Base-by-base conservation (phyloP, 1,140 invertebrate species). In the Philaenus spumarius region DNA sequence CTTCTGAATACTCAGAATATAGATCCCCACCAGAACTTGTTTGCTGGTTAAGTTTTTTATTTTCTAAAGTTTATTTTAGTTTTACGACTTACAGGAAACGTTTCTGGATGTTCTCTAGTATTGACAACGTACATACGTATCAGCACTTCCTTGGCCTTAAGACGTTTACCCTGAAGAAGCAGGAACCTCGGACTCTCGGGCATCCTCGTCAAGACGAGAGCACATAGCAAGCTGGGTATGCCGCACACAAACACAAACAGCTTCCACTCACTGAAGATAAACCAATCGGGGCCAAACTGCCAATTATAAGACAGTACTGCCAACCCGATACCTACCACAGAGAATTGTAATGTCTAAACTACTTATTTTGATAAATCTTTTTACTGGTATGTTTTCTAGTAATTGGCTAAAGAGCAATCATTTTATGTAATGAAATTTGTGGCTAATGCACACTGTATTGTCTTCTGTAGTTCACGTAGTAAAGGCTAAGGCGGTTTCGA, bases 111-210 rank as follows among this genome's bases (percentile, higher is more conserved):
- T 43, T 84, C 79, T 15, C 83, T 81, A 9, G 83, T 87, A 67
- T 89, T 89, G 48, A 77, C 77, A 3, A 78, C 70, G 69, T 84
- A 89, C 64, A 90, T 83, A 64, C 78, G 73, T 64, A 79, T 80
- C 12, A 90, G 77, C 15, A 86, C 80, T 45, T 80, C 72, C 0
- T 88, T 71, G 3, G 87, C 84, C 34, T 84, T 83, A 12, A 87
- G 82, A 17, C 84, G 79, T 68, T 86, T 81, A 47, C 87, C 85
- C 68, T 82, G 84, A 64, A 86, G 82, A 62, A 92, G 78, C 51
- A 90, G 77, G 69, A 88, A 92, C 68, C 90, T 90, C 1, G 89
- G 89, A 70, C 88, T 91, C 72, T 93, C 89, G 2, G 89, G 89
- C 73, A 92, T 89, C 24, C 81, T 77, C 56, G 87, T 77, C 4